These are phyloP conservation scores for Ptilorrhoa leucosticta DNA, from an alignment of 2,113 vertebrate species.

Conservation along the genomic window DNA sequence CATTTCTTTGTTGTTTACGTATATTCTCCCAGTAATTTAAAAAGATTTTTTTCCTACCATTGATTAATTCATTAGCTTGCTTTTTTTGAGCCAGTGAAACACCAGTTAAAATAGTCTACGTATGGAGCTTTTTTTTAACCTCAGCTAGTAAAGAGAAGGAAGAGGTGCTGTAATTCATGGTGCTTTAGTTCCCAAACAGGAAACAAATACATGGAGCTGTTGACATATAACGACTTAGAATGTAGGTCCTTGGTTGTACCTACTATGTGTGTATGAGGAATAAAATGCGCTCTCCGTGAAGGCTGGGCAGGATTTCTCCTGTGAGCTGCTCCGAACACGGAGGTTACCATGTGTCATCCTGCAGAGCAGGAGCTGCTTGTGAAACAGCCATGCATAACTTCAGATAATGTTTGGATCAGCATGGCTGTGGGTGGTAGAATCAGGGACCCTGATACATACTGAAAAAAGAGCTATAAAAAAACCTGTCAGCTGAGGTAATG, in stretches of 20 bases:
- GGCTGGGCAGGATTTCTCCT: not conserved
- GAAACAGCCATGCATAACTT: not conserved
- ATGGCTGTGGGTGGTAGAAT: not conserved
- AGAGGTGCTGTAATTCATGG: not conserved
- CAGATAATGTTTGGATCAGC: not conserved
- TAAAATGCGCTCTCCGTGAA: not conserved
- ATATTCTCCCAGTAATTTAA: not conserved
- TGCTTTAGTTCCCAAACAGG: not conserved
- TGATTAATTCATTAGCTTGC: conserved; percentile 1
- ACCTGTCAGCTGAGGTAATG: not conserved
- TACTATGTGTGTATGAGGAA: not conserved
- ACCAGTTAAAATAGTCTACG: not conserved
- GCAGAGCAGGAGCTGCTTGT: not conserved
- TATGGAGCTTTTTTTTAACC: not conserved
- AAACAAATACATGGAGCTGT: not conserved
- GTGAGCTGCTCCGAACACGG: not conserved
- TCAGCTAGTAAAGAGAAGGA: not conserved
- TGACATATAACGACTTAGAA: not conserved
- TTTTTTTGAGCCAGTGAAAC: not conserved
- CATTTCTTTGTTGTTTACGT: not conserved
- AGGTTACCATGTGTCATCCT: not conserved
- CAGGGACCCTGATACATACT: not conserved
- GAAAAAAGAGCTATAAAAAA: not conserved
- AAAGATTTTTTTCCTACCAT: not conserved
- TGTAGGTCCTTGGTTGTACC: not conserved